Evolutionary conservation across 2,888 invertebrate genomes (phyloP), one percentile per base, ranked within the genome.

Genomic region (Philonicus albiceps): DNA sequence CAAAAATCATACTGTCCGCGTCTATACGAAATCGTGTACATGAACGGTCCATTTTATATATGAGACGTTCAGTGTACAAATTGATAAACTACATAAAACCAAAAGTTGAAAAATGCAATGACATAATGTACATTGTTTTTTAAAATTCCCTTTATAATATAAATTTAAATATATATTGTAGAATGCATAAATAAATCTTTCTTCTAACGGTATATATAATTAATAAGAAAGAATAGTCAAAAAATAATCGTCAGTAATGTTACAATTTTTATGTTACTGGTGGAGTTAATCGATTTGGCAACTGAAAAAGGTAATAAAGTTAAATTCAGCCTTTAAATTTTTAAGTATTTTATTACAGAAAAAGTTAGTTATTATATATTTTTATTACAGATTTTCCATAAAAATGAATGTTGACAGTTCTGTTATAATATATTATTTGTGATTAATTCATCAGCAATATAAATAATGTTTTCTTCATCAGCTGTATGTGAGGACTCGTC

Each of bases 381-480:
- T 19, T 37, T 78, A 11, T 49, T 78, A 78, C 43, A 78, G 11
- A 78, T 49, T 80, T 27, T 31, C 16, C 30, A 49, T 27, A 80
- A 80, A 31, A 80, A 16, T 16, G 8, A 49, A 43, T 49, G 16
- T 49, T 49, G 7, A 49, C 7, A 13, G 11, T 80, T 80, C 80
- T 80, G 8, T 55, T 55, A 55, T 19, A 81, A 81, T 55, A 64
- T 81, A 80, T 86, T 87, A 85, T 86, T 86, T 80, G 85, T 86
- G 72, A 85, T 86, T 86, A 64, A 81, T 72, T 80, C 81, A 72
- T 83, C 74, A 80, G 85, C 78, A 85, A 84, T 85, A 73, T 83
- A 81, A 86, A 85, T 40, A 53, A 83, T 73, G 64, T 87, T 76
- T 76, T 49, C 76, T 85, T 86, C 72, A 55, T 74, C 53, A 86